Evolutionary conservation across 2,113 vertebrate genomes (phyloP).

Genomic region (Platycercus adscitus): DNA sequence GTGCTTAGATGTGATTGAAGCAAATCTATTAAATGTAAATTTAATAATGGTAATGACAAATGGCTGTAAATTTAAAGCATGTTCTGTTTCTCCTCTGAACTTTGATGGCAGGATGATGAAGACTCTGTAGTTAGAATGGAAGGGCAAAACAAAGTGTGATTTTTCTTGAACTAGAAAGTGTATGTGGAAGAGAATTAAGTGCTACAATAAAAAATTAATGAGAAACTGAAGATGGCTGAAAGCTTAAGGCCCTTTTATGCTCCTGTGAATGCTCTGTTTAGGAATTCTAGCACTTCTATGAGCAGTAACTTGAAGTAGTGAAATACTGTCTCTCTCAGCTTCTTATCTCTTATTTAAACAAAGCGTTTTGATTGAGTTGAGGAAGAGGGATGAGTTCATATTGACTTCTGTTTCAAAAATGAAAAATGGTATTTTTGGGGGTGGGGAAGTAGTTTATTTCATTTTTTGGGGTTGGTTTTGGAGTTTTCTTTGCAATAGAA

Average conservation of each 20-base stretch:
- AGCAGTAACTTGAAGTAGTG: background rate
- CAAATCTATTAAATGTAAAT: background rate
- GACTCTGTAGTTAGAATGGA: background rate
- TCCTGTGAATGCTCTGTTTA: background rate
- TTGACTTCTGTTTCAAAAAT: background rate
- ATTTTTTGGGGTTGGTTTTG: background rate
- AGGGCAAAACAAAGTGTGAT: background rate
- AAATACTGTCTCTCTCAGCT: background rate
- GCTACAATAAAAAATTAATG: conserved; percentile 28
- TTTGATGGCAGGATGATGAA: background rate
- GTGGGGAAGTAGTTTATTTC: background rate
- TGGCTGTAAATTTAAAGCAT: background rate
- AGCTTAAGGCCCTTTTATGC: background rate
- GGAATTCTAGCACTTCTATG: conserved; percentile 8
- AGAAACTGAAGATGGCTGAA: background rate
- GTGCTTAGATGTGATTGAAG: background rate
- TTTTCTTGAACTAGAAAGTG: background rate
- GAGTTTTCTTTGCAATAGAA: background rate
- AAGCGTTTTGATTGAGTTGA: background rate
- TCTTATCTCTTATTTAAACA: conserved; percentile 11
- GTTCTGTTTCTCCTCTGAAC: background rate
- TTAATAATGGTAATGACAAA: background rate
- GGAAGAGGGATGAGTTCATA: background rate
- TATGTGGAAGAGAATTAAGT: background rate
- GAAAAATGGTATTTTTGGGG: background rate